Evolutionary conservation across 2,888 invertebrate species (phyloP).

Genomic region (Pristionchus entomophagus): DNA sequence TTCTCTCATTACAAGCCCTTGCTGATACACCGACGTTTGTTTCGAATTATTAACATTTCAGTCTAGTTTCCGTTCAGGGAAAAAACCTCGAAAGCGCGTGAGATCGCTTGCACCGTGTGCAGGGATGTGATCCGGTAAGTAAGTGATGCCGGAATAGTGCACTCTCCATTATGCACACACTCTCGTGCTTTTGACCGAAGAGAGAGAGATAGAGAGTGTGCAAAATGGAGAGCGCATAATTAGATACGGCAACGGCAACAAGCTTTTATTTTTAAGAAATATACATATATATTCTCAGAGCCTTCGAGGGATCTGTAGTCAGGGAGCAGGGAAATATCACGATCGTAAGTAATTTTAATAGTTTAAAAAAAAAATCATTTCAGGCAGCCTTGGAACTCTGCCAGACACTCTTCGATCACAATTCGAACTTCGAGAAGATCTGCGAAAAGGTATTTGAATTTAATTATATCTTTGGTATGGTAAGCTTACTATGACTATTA

Average conservation of each 20-base stretch:
- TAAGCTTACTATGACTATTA: no score
- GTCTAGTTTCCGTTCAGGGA: neutral
- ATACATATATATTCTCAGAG: neutral
- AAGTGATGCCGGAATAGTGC: no score
- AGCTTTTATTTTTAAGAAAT: neutral
- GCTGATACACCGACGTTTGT: neutral
- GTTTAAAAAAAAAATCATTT: neutral
- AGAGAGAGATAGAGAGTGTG: no score
- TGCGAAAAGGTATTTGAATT: neutral
- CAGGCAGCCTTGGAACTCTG: neutral
- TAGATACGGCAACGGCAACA: no score
- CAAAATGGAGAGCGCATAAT: no score
- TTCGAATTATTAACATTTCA: no score
- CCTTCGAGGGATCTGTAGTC: neutral
- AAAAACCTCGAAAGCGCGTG: neutral
- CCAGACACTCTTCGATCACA: neutral
- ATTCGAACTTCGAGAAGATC: neutral
- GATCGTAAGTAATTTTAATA: neutral
- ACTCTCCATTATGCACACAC: no score
- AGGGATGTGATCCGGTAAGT: neutral
- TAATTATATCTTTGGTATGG: no score
- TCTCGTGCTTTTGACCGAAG: no score
- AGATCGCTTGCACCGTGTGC: constrained; percentile 15
- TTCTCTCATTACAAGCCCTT: neutral
- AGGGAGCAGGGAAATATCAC: constrained; percentile 10